These are phyloP conservation scores for Drosophila macrospina DNA, from an alignment of 2,888 invertebrate genomes.

Conservation along the genomic window DNA sequence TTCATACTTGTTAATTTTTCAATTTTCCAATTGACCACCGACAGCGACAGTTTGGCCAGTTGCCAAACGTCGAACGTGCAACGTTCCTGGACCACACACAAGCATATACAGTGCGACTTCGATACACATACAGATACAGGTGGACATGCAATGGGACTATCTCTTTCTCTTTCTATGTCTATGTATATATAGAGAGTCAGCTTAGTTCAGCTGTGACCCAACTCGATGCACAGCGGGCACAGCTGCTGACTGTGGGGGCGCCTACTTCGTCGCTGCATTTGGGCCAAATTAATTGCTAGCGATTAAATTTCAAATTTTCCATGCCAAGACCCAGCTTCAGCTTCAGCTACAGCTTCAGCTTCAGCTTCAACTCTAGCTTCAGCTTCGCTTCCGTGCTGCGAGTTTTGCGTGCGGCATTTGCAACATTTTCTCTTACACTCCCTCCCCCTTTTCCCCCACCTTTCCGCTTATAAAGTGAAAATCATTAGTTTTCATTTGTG, in stretches of 20 bases:
- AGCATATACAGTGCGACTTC: constrained; percentile 7
- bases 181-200: background rate
- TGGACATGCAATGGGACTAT: constrained; percentile 66
- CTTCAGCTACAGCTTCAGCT: constrained; percentile 5
- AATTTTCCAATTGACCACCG: constrained; percentile 78
- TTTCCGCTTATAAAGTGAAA: constrained; percentile 65
- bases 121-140: constrained; percentile 71
- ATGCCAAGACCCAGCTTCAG: constrained; percentile 54
- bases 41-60: constrained; percentile 53
- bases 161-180: constrained; percentile 1
- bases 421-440: constrained; percentile 20
- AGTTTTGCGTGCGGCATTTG: constrained; percentile 65
- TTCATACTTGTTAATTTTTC: constrained; percentile 84
- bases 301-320: constrained; percentile 82
- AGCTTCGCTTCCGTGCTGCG: constrained; percentile 76
- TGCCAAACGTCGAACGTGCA: constrained; percentile 73
- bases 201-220: constrained; percentile 51
- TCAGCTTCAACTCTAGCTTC: constrained; percentile 11
- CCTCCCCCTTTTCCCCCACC: background rate
- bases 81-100: constrained; percentile 68
- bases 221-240: constrained; percentile 71
- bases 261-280: constrained; percentile 68
- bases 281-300: constrained; percentile 79
- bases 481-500: constrained; percentile 80
- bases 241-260: constrained; percentile 75